These are phyloP conservation scores for Silurus glanis DNA, from an alignment of 2,113 vertebrate genomes.

Conservation along the genomic window DNA sequence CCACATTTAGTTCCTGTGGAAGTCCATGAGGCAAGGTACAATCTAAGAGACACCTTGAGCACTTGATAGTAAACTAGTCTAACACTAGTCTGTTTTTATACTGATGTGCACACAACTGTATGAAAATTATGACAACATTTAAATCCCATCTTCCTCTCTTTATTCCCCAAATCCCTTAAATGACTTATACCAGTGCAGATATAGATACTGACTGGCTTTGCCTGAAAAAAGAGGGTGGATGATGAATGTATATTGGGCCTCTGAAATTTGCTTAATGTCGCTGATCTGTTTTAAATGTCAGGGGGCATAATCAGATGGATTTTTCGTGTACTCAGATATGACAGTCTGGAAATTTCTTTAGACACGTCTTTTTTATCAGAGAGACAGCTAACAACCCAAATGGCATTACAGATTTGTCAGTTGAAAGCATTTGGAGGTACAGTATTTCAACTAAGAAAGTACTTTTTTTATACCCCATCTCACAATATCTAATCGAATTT, in stretches of 20 bases:
- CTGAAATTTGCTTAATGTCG: slow-evolving; percentile 28
- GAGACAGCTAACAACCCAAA: neutral
- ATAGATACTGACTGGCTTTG: neutral
- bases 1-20: too few species aligned
- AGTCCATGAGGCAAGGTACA: too few species aligned
- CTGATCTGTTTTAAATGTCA: slow-evolving; percentile 19
- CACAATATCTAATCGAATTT: neutral
- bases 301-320: slow-evolving; percentile 12
- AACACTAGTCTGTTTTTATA: too few species aligned
- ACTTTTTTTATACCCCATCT: neutral
- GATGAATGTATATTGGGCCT: neutral
- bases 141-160: neutral
- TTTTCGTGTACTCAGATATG: neutral
- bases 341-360: neutral
- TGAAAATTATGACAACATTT: neutral
- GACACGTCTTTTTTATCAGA: neutral
- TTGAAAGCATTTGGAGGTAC: neutral
- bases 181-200: neutral
- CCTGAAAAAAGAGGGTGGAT: neutral
- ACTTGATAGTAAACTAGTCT: too few species aligned
- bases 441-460: slow-evolving; percentile 2
- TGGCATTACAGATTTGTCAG: neutral
- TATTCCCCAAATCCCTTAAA: neutral
- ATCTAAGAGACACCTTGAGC: too few species aligned
- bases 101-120: too few species aligned